Percentiles rank a stretch among this genome's conserved stretches.
Conservation (phyloP, 2,797 vertebrate species). For the Melanotaenia pygmaea region DNA sequence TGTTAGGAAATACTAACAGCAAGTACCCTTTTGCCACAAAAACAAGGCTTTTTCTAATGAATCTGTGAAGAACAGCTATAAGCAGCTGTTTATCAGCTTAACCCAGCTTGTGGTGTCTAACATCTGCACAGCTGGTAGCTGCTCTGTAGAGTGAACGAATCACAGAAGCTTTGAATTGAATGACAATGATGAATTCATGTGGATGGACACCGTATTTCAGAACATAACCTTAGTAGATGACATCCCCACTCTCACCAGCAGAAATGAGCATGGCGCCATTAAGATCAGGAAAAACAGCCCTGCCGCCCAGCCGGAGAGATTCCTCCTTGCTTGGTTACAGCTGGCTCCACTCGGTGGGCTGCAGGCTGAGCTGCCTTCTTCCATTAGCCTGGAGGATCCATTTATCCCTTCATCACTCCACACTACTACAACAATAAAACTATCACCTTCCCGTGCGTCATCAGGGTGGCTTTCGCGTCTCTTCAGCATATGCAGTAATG, state of each 20-base stretch:
- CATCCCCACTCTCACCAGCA: conserved; percentile 41
- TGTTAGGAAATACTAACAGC: conserved; percentile 13
- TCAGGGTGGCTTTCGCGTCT: conserved; percentile 32
- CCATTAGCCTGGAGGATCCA: conserved; percentile 67
- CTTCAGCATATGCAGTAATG: conserved; percentile 45
- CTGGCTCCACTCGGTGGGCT: conserved; percentile 72
- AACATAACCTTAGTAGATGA: conserved; percentile 73
- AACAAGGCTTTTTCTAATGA: conserved; percentile 20
- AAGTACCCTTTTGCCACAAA: not conserved
- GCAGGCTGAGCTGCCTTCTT: conserved; percentile 58
- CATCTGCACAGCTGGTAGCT: conserved; percentile 67
- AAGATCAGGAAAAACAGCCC: conserved; percentile 71
- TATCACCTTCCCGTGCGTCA: conserved; percentile 53
- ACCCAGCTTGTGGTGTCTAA: conserved; percentile 45
- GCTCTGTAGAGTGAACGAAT: conserved; percentile 53
- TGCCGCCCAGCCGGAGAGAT: conserved; percentile 45
- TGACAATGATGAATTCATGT: conserved; percentile 72
- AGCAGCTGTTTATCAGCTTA: conserved; percentile 59
- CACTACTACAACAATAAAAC: conserved; percentile 61
- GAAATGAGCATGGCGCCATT: conserved; percentile 68
- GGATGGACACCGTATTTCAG: conserved; percentile 67
- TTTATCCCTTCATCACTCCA: conserved; percentile 71
- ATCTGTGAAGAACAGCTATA: conserved; percentile 13
- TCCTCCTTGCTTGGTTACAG: conserved; percentile 60
- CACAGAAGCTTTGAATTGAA: conserved; percentile 59